Evolutionary conservation across 2,888 invertebrate genomes (phyloP).

Genomic region (Petrolisthes cinctipes): DNA sequence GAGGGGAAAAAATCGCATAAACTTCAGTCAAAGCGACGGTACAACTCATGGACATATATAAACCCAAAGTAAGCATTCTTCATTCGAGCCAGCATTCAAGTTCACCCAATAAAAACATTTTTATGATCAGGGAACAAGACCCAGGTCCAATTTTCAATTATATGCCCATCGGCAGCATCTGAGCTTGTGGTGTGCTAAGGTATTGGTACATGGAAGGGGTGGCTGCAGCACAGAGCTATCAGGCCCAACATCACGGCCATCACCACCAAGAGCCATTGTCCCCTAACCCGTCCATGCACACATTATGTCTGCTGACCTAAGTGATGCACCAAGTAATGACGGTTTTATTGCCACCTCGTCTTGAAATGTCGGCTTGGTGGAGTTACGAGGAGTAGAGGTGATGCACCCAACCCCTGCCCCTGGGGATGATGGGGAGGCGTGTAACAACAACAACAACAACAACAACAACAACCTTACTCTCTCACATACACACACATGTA

Average conservation of each 20-base stretch:
- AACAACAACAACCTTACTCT: too few species aligned
- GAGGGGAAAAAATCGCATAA: conserved; percentile 36
- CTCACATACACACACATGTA: too few species aligned
- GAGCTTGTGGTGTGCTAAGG: conserved; percentile 31
- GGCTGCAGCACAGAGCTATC: conserved; percentile 37
- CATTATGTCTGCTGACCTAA: conserved; percentile 54
- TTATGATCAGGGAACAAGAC: conserved; percentile 55
- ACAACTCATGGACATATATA: conserved; percentile 51
- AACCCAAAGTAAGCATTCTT: conserved; percentile 46
- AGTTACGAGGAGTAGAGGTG: too few species aligned
- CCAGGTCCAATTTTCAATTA: conserved; percentile 57
- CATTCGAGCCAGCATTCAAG: conserved; percentile 43
- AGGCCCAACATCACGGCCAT: conserved; percentile 35
- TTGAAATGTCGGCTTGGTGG: conserved; percentile 38
- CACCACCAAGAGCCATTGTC: conserved; percentile 38
- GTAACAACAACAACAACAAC: too few species aligned
- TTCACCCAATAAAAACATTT: conserved; percentile 43
- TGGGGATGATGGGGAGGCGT: neutral
- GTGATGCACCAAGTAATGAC: conserved; percentile 47
- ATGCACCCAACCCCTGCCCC: too few species aligned
- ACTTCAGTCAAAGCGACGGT: conserved; percentile 46
- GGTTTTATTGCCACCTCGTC: conserved; percentile 55
- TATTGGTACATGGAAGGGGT: conserved; percentile 49
- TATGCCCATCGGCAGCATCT: conserved; percentile 58
- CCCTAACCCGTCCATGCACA: conserved; percentile 28